Evolutionary conservation across 2,888 invertebrate genomes (phyloP).

Genomic region (Ypsolopha sequella): DNA sequence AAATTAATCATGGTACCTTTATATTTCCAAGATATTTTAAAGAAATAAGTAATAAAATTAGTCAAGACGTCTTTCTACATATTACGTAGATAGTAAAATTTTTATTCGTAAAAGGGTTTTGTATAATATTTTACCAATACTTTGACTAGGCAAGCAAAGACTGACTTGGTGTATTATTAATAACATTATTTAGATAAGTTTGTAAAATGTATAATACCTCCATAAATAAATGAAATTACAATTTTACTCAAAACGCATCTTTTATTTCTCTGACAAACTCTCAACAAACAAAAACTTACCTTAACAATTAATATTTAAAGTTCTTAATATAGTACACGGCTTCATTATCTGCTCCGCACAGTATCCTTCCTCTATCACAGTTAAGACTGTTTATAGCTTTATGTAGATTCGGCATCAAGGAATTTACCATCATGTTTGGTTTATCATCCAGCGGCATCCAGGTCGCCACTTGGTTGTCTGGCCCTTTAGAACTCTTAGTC

Average conservation of each 20-base stretch:
- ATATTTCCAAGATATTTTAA: constrained; percentile 19
- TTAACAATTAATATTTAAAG: constrained; percentile 48
- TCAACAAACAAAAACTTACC: constrained; percentile 3
- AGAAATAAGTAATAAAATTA: no score
- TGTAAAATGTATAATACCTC: constrained; percentile 47
- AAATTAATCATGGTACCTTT: constrained; percentile 26
- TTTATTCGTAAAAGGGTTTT: constrained; percentile 1
- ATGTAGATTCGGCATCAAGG: constrained; percentile 79
- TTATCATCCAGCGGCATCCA: constrained; percentile 81
- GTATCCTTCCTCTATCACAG: constrained; percentile 77
- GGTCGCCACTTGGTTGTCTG: constrained; percentile 55
- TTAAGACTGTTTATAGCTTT: constrained; percentile 88
- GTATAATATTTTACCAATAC: constrained; percentile 46
- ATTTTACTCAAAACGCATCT: constrained; percentile 6
- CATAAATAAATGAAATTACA: constrained; percentile 25
- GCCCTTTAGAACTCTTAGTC: constrained; percentile 42
- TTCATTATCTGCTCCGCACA: constrained; percentile 92
- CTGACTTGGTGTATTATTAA: constrained; percentile 64
- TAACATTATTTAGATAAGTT: constrained; percentile 22
- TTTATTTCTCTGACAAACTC: constrained; percentile 4
- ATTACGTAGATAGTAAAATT: no score
- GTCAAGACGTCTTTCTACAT: no score
- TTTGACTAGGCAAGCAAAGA: constrained; percentile 66
- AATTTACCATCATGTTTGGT: constrained; percentile 76
- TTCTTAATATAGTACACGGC: constrained; percentile 86